Percentiles rank a stretch among this genome's conserved stretches.
Evolutionary conservation across 2,797 vertebrate species (phyloP).

Genomic region (Triplophysa bombifrons): DNA sequence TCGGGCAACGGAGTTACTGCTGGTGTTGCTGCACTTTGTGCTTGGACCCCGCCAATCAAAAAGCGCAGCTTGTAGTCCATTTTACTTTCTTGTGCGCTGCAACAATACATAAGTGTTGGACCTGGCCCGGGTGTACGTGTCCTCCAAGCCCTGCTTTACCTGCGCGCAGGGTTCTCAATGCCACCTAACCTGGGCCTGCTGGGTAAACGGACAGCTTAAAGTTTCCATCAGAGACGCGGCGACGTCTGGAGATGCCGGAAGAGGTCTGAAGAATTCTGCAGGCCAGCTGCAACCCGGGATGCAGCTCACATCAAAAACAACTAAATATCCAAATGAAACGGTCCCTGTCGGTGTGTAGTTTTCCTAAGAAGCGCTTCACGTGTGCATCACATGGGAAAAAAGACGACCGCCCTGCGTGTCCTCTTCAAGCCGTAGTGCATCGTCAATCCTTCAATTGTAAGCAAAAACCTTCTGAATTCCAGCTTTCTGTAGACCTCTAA

Average conservation of each 20-base stretch:
- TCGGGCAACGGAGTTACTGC: conserved; percentile 89
- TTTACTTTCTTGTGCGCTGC: conserved; percentile 97
- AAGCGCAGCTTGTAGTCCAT: conserved; percentile 99
- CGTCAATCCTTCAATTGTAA: conserved; percentile 75
- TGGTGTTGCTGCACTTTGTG: conserved; percentile 99
- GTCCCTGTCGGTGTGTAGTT: conserved; percentile 50
- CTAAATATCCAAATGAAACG: conserved; percentile 3
- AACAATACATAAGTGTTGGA: conserved; percentile 98
- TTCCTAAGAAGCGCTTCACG: conserved; percentile 29
- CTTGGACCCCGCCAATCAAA: conserved; percentile 99
- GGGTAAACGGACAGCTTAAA: conserved; percentile 81
- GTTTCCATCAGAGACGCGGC: conserved; percentile 84
- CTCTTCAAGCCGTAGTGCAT: conserved; percentile 71
- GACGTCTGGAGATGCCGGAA: conserved; percentile 81
- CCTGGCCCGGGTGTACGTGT: conserved; percentile 69
- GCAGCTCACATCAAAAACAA: conserved; percentile 35
- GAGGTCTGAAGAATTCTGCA: conserved; percentile 67
- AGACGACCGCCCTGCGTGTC: conserved; percentile 26
- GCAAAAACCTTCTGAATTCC: conserved; percentile 62
- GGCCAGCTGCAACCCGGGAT: conserved; percentile 80
- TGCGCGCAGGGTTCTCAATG: conserved; percentile 21
- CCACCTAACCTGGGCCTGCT: conserved; percentile 51
- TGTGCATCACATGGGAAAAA: conserved; percentile 13
- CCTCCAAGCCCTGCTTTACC: conserved; percentile 28
- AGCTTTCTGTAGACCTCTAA: conserved; percentile 61